Percentiles rank a stretch among this genome's conserved stretches.
phyloP scores from a whole-genome alignment of 2,888 invertebrate genomes.

The Eumerus sabulonum region DNA sequence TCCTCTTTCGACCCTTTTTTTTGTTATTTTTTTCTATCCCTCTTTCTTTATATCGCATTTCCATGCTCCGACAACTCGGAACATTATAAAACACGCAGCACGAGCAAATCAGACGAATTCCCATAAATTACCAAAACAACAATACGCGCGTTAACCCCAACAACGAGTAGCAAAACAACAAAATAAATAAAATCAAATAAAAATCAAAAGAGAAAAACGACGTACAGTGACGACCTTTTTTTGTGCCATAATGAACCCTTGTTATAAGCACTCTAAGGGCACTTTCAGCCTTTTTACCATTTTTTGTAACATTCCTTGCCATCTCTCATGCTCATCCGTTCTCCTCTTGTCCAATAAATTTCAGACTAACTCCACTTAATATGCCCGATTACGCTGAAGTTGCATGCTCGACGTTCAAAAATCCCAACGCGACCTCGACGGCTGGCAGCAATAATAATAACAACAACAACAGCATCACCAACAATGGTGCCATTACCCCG shows the following conservation, averaged over 20 bases:
- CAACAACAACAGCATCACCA: no score
- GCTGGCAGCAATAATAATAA: slow-evolving; percentile 51
- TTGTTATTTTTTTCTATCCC: no score
- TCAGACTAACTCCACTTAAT: slow-evolving; percentile 78
- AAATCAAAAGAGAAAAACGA: slow-evolving; percentile 8
- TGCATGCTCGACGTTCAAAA: slow-evolving; percentile 79
- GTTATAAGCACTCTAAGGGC: slow-evolving; percentile 35
- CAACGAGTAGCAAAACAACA: no score
- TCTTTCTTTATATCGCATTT: no score
- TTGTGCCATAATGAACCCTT: slow-evolving; percentile 34
- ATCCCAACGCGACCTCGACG: slow-evolving; percentile 71
- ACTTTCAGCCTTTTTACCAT: slow-evolving; percentile 2
- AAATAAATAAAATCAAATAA: no score
- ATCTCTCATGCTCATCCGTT: slow-evolving; percentile 43
- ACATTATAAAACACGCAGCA: no score
- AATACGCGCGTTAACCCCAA: no score
- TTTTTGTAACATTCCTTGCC: slow-evolving; percentile 17
- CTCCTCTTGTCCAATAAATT: slow-evolving; percentile 62
- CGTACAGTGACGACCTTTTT: slow-evolving; percentile 41
- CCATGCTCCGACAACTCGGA: no score
- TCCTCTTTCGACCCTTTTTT: no score
- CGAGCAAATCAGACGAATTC: no score
- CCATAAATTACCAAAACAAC: no score
- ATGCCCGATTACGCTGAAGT: slow-evolving; percentile 80
- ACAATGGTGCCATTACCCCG: slow-evolving; percentile 26